phyloP scores from a whole-genome alignment of 2,888 invertebrate genomes.

The Eristalis tenax region DNA sequence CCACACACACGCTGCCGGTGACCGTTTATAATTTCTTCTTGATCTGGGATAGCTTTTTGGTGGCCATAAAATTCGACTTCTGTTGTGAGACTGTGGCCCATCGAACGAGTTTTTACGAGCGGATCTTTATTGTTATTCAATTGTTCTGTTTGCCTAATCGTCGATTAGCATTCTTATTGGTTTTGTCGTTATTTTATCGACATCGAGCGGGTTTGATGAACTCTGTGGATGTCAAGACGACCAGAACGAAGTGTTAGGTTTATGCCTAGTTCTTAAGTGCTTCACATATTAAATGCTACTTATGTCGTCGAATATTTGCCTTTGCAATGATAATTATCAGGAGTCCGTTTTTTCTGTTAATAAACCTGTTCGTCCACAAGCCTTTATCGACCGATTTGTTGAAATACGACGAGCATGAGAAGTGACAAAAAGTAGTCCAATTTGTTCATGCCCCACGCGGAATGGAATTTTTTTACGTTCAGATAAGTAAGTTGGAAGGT shows the following conservation, averaged over 20 bases:
- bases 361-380: background rate
- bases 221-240: background rate
- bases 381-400: background rate
- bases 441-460: background rate
- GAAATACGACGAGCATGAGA: background rate
- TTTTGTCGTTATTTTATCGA: slow-evolving; percentile 24
- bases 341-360: background rate
- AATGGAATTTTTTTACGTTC: too few species aligned
- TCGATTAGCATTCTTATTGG: slow-evolving; percentile 53
- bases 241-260: background rate
- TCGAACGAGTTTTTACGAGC: slow-evolving; percentile 48
- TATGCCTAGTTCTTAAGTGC: background rate
- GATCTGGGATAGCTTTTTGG: slow-evolving; percentile 28
- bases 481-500: background rate
- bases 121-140: slow-evolving; percentile 64
- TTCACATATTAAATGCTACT: background rate
- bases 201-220: slow-evolving; percentile 11
- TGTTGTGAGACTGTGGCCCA: slow-evolving; percentile 37
- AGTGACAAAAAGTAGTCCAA: background rate
- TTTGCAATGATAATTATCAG: background rate
- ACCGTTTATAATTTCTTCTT: slow-evolving; percentile 20
- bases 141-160: slow-evolving; percentile 54
- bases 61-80: slow-evolving; percentile 59
- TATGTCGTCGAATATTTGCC: background rate
- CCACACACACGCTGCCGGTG: slow-evolving; percentile 41